A percentile compares a stretch with the other conserved stretches of the same genome.
These are phyloP conservation scores for Ammospiza caudacuta DNA, from an alignment of 2,113 vertebrate species.

Conservation along the genomic window DNA sequence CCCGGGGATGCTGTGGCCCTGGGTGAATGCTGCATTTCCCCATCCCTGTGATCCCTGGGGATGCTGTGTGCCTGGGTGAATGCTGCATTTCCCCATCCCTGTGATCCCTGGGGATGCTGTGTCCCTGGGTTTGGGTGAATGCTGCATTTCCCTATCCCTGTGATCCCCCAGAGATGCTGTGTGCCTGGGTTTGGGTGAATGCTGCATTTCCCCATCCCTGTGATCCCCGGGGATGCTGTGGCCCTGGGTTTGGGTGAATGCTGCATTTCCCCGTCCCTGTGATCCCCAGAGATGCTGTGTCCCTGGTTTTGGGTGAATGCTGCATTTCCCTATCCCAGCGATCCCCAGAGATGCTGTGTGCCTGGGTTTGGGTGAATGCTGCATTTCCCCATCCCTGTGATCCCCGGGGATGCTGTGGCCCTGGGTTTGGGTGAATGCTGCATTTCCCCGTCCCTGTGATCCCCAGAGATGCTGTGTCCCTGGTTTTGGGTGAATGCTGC, in stretches of 20 bases:
- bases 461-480: no score
- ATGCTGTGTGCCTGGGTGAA: no score
- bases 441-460: no score
- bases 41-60: no score
- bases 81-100: no score
- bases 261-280: accelerated
- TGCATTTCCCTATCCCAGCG: accelerated
- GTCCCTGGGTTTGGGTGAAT: no score
- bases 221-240: not conserved
- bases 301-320: not conserved
- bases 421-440: no score
- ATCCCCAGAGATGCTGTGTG: not conserved
- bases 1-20: not conserved
- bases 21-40: no score
- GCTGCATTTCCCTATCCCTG: accelerated
- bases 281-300: accelerated
- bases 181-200: not conserved
- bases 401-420: accelerated
- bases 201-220: accelerated
- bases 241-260: no score
- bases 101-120: not conserved
- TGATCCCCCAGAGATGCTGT: not conserved
- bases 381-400: accelerated
- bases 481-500: no score
- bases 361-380: no score